A percentile compares a stretch with the other conserved stretches of the same genome.
These are phyloP conservation scores for Drosophila varians DNA, from an alignment of 1,140 invertebrate genomes.

Conservation along the genomic window DNA sequence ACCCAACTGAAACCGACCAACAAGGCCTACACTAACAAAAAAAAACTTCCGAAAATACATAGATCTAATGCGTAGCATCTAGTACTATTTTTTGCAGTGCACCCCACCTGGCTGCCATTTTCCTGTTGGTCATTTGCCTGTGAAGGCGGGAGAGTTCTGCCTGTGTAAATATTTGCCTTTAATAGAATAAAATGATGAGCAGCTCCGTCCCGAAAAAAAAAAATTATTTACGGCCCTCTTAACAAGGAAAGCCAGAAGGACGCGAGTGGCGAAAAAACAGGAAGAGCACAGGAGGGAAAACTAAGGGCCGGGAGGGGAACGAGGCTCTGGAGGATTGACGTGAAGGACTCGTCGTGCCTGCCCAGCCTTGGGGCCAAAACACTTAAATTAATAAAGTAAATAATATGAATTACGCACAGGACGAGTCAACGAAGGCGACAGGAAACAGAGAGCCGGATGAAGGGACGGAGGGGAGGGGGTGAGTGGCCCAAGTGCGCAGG, in stretches of 20 bases:
- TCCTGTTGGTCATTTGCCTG: conserved; percentile 46
- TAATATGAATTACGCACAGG: conserved; percentile 71
- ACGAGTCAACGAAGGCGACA: neutral
- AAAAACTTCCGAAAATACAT: too few relatives aligned
- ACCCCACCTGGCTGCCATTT: conserved; percentile 14
- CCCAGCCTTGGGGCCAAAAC: conserved; percentile 59
- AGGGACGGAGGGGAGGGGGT: too few relatives aligned
- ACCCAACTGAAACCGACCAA: conserved; percentile 37
- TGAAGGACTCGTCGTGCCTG: conserved; percentile 15
- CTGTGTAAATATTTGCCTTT: conserved; percentile 78
- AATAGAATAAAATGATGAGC: conserved; percentile 80
- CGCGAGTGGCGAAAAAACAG: conserved; percentile 2
- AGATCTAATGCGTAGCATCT: neutral
- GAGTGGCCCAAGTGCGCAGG: neutral
- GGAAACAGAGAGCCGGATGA: neutral
- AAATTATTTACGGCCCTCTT: conserved; percentile 56
- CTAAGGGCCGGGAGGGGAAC: neutral
- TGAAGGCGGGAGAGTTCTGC: conserved; percentile 15
- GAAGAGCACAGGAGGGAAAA: conserved; percentile 2
- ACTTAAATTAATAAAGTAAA: conserved; percentile 83
- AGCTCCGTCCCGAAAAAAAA: conserved; percentile 45
- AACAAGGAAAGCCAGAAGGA: conserved; percentile 10
- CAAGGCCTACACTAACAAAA: conserved; percentile 10
- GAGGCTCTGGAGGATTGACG: conserved; percentile 1
- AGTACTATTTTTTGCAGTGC: conserved; percentile 6